Percentiles rank a stretch among this genome's conserved stretches.
Conservation (phyloP, 2,888 invertebrate genomes). For the Macrophya annulata region DNA sequence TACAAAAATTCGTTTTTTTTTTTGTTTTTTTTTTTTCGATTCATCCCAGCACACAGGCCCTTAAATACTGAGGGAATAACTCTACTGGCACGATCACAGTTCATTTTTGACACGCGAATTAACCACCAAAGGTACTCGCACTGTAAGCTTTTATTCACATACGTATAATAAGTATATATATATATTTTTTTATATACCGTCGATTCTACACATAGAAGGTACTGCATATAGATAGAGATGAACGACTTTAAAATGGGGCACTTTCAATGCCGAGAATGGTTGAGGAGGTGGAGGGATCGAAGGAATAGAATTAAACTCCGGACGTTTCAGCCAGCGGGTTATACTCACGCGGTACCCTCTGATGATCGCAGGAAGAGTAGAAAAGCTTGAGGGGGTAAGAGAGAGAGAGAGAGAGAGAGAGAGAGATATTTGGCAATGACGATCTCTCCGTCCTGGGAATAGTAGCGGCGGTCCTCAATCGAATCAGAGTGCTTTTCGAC, state of each 20-base stretch:
- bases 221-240: slow-evolving; percentile 21
- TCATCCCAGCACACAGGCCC: background rate
- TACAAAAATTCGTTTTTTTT: background rate
- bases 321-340: slow-evolving; percentile 38
- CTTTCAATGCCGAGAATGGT: slow-evolving; percentile 29
- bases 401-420: background rate
- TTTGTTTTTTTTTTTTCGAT: background rate
- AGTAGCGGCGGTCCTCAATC: slow-evolving; percentile 64
- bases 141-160: slow-evolving; percentile 6
- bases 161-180: background rate
- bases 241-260: slow-evolving; percentile 53
- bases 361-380: slow-evolving; percentile 31
- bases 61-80: background rate
- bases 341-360: slow-evolving; percentile 31
- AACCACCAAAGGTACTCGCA: slow-evolving; percentile 26
- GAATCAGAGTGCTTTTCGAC: slow-evolving; percentile 69
- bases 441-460: slow-evolving; percentile 45
- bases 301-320: slow-evolving; percentile 50
- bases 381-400: background rate
- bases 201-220: background rate
- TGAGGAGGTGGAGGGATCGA: slow-evolving; percentile 26
- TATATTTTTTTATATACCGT: background rate
- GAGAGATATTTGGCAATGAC: slow-evolving; percentile 31
- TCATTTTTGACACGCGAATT: slow-evolving; percentile 39
- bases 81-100: slow-evolving; percentile 9